Percentiles rank a stretch among this genome's conserved stretches.
These are phyloP conservation scores for Chrysodeixis includens DNA, from an alignment of 2,888 invertebrate species.

Conservation along the genomic window DNA sequence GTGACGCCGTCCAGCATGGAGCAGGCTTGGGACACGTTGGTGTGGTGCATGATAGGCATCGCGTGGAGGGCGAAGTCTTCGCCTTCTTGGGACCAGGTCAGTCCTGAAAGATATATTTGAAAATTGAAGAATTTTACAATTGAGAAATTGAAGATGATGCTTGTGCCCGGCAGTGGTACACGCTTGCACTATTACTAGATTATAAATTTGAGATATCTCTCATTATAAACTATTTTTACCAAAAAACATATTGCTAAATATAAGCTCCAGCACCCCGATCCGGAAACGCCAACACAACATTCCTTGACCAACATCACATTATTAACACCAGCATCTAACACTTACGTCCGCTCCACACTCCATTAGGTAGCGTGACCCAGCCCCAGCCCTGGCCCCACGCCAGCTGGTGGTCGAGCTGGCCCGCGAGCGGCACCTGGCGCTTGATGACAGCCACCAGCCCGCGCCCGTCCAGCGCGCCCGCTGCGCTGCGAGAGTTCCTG, in stretches of 20 bases:
- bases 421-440: constrained; percentile 85
- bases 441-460: constrained; percentile 87
- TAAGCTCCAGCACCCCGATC: no score
- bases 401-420: constrained; percentile 88
- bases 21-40: constrained; percentile 90
- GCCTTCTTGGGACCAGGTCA: constrained; percentile 91
- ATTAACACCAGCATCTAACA: no score
- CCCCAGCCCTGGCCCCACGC: constrained; percentile 94
- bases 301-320: no score
- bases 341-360: constrained; percentile 91
- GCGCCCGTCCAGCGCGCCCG: constrained; percentile 82
- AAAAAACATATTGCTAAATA: no score
- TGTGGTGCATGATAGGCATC: constrained; percentile 91
- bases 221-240: no score
- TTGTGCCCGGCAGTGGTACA: no score
- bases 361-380: constrained; percentile 91
- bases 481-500: constrained; percentile 71
- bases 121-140: no score
- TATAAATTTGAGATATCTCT: no score
- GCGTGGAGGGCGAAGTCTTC: constrained; percentile 91
- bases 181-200: no score
- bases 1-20: constrained; percentile 89
- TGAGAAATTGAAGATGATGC: no score
- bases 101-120: constrained; percentile 75
- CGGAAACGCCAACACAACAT: no score